Conservation (phyloP, 2,888 invertebrate genomes). For the Drosophila robusta region DNA sequence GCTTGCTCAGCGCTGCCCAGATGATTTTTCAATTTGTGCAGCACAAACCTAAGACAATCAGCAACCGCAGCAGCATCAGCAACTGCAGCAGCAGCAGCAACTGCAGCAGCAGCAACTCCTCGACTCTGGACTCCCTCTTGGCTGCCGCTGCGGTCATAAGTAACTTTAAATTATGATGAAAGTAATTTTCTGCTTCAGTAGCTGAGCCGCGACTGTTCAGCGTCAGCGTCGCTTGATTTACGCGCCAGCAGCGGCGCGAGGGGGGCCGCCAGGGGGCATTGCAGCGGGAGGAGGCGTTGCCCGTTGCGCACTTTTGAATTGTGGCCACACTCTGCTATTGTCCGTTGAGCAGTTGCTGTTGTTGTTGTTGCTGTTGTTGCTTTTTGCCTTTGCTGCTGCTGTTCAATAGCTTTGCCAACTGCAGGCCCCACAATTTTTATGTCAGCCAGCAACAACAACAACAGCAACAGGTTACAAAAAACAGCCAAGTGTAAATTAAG, state of each 20-base stretch:
- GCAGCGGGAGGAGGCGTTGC: constrained; percentile 44
- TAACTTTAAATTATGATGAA: constrained; percentile 82
- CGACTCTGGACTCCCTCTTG: constrained; percentile 20
- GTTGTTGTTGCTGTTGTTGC: constrained; percentile 20
- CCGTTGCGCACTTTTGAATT: constrained; percentile 54
- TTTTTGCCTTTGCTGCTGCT: constrained; percentile 7
- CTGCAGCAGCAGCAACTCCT: constrained; percentile 18
- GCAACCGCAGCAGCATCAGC: constrained; percentile 48
- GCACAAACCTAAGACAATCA: constrained; percentile 61
- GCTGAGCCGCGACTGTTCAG: constrained; percentile 63
- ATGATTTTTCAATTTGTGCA: constrained; percentile 81
- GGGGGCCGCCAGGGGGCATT: not conserved
- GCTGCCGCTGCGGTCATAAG: constrained; percentile 67
- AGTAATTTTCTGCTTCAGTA: constrained; percentile 84
- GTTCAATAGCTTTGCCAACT: constrained; percentile 55
- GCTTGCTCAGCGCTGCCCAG: constrained; percentile 49
- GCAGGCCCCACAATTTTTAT: constrained; percentile 38
- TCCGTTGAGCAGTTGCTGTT: constrained; percentile 39
- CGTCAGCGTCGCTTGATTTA: constrained; percentile 66
- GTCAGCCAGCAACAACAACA: constrained; percentile 31
- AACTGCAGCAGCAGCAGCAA: constrained; percentile 21
- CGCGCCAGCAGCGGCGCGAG: constrained; percentile 35
- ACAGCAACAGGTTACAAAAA: constrained; percentile 38
- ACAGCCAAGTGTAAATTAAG: constrained; percentile 72
- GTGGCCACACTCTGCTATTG: constrained; percentile 61